Evolutionary conservation across 1,140 invertebrate genomes (phyloP).

Genomic region (Cephus cinctus): DNA sequence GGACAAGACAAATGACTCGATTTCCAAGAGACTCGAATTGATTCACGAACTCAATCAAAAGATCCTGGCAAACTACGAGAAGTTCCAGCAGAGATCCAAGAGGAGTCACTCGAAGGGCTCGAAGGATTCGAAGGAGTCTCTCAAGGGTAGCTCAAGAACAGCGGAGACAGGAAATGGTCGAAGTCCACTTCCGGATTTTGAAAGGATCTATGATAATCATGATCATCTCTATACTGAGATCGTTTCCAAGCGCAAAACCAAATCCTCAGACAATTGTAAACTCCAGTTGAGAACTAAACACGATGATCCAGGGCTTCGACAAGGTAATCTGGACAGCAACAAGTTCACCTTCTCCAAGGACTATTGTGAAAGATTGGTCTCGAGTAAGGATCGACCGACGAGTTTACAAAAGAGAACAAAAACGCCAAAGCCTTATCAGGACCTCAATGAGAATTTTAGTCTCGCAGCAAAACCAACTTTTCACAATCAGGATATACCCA

Average conservation of each 20-base stretch:
- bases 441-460: constrained; percentile 38
- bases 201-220: constrained; percentile 6
- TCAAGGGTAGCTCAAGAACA: constrained; percentile 10
- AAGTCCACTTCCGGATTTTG: constrained; percentile 4
- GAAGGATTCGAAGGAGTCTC: constrained; percentile 14
- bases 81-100: constrained; percentile 42
- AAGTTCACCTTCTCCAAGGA: constrained; percentile 26
- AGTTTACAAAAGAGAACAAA: constrained; percentile 8
- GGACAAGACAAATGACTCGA: constrained; percentile 45
- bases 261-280: background rate
- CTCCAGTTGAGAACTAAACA: too few relatives aligned
- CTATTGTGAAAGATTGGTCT: constrained; percentile 13
- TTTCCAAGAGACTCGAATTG: constrained; percentile 44
- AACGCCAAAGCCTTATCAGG: constrained; percentile 8
- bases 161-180: background rate
- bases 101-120: constrained; percentile 8
- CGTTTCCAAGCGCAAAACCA: constrained; percentile 15
- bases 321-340: constrained; percentile 20
- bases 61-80: constrained; percentile 46
- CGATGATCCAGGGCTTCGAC: constrained; percentile 8
- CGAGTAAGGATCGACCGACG: constrained; percentile 12
- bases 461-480: constrained; percentile 26
- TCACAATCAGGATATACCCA: too few relatives aligned
- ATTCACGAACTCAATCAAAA: constrained; percentile 52
- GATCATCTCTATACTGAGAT: constrained; percentile 26